Evolutionary conservation across 2,797 vertebrate species (phyloP).

Genomic region (Neostethus bicornis): DNA sequence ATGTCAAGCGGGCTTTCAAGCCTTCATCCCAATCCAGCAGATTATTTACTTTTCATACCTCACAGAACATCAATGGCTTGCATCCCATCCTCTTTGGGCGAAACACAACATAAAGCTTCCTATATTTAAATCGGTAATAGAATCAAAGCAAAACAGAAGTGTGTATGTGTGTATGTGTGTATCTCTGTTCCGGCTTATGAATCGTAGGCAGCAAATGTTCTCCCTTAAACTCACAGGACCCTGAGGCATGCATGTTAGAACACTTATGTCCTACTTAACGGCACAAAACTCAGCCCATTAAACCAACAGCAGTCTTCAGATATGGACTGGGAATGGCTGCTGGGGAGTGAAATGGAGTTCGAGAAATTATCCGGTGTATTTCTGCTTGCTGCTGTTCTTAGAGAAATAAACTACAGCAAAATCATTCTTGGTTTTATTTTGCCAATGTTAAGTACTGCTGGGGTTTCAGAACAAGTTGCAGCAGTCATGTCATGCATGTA

Average conservation of each 20-base stretch:
- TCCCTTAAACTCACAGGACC: constrained; percentile 58
- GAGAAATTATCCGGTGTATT: constrained; percentile 52
- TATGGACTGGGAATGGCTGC: constrained; percentile 51
- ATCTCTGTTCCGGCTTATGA: constrained; percentile 56
- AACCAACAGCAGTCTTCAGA: constrained; percentile 61
- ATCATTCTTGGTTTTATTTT: constrained; percentile 12
- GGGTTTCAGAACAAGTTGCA: constrained; percentile 14
- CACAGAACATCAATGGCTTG: constrained; percentile 32
- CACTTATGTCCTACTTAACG: constrained; percentile 60
- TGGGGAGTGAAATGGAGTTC: constrained; percentile 27
- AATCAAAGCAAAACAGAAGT: constrained; percentile 42
- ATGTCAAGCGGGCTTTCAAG: constrained; percentile 23
- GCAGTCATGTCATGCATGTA: constrained; percentile 30
- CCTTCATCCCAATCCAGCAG: constrained; percentile 11
- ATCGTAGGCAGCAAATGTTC: constrained; percentile 56
- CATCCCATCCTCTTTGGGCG: constrained; percentile 28
- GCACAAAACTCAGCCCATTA: constrained; percentile 65
- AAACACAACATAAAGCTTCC: constrained; percentile 32
- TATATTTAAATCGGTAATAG: constrained; percentile 51
- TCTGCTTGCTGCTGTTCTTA: constrained; percentile 43
- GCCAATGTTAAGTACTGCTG: neutral
- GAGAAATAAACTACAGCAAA: constrained; percentile 36
- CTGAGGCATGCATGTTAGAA: constrained; percentile 62
- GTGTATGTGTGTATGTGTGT: constrained; percentile 38
- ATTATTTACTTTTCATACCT: constrained; percentile 29